Percentiles rank a stretch among this genome's conserved stretches.
These are phyloP conservation scores for Calycopis cecrops DNA, from an alignment of 1,140 invertebrate species.

Conservation along the genomic window DNA sequence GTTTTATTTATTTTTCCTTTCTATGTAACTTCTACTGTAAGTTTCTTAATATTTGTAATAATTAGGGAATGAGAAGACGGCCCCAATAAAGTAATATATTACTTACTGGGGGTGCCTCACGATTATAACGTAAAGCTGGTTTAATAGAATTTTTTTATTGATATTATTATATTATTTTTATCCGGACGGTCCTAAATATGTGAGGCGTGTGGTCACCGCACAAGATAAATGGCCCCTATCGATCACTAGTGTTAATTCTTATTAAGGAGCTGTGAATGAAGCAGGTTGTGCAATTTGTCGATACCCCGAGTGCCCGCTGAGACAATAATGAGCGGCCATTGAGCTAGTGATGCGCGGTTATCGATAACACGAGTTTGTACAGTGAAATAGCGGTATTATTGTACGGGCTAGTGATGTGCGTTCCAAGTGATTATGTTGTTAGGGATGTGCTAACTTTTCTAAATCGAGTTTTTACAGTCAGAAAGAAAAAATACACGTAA, in stretches of 20 bases:
- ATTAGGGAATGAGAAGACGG: too few relatives aligned
- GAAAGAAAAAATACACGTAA: too few relatives aligned
- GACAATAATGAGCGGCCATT: slow-evolving; percentile 26
- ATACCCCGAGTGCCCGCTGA: slow-evolving; percentile 24
- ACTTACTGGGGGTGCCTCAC: too few relatives aligned
- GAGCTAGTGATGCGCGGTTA: slow-evolving; percentile 22
- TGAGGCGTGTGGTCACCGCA: slow-evolving; percentile 12
- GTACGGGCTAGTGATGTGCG: background rate
- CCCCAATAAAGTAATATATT: too few relatives aligned
- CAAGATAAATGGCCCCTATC: slow-evolving; percentile 26
- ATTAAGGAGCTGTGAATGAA: slow-evolving; percentile 47
- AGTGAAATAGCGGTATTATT: background rate
- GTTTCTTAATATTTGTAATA: too few relatives aligned
- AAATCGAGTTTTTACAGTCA: too few relatives aligned
- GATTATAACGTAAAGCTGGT: too few relatives aligned
- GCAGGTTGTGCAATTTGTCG: slow-evolving; percentile 42
- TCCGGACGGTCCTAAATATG: slow-evolving; percentile 12
- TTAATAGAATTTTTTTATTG: too few relatives aligned
- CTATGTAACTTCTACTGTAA: too few relatives aligned
- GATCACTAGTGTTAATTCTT: slow-evolving; percentile 37
- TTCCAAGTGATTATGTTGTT: too few relatives aligned
- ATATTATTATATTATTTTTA: background rate
- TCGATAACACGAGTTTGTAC: slow-evolving; percentile 16
- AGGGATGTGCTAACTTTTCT: too few relatives aligned
- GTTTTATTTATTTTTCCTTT: too few relatives aligned